phyloP scores from a whole-genome alignment of 53 echinoderm and acorn worm species.

The Apostichopus leukothele region DNA sequence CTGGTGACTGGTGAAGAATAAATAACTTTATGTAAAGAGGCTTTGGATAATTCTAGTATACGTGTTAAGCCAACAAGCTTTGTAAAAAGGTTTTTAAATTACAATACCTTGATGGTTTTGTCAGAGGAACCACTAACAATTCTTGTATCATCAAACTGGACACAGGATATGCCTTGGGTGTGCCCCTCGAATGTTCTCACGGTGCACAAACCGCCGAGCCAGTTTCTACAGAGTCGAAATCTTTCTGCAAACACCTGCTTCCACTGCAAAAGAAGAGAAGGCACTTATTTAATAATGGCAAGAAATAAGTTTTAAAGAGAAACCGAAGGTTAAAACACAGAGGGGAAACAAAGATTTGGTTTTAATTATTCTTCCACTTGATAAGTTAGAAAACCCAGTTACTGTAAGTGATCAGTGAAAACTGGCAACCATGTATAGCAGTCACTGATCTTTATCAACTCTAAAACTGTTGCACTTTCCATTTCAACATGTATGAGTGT shows the following conservation, averaged over 20 bases:
- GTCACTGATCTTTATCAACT: no score
- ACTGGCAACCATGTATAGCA: no score
- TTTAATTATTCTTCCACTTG: no score
- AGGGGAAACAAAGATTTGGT: no score
- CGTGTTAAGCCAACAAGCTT: no score
- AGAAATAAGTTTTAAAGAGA: neutral
- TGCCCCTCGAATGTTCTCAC: slow-evolving; percentile 98
- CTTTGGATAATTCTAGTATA: no score
- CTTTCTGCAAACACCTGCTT: slow-evolving; percentile 96
- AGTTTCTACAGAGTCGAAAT: slow-evolving; percentile 86
- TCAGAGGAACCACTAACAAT: slow-evolving; percentile 98
- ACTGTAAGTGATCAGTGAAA: no score
- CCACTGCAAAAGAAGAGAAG: slow-evolving; percentile 65
- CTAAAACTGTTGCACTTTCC: no score
- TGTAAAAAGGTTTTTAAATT: neutral
- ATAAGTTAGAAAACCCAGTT: no score
- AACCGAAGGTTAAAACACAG: neutral
- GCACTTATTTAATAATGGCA: neutral
- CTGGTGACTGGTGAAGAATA: no score
- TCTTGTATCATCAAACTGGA: slow-evolving; percentile 98
- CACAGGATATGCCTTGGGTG: slow-evolving; percentile 97
- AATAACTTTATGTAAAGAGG: no score
- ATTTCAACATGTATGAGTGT: no score
- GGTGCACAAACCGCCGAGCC: slow-evolving; percentile 88
- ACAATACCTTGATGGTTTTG: slow-evolving; percentile 88